phyloP scores from a whole-genome alignment of 1,140 invertebrate species.

The Drosophila pallidifrons region DNA sequence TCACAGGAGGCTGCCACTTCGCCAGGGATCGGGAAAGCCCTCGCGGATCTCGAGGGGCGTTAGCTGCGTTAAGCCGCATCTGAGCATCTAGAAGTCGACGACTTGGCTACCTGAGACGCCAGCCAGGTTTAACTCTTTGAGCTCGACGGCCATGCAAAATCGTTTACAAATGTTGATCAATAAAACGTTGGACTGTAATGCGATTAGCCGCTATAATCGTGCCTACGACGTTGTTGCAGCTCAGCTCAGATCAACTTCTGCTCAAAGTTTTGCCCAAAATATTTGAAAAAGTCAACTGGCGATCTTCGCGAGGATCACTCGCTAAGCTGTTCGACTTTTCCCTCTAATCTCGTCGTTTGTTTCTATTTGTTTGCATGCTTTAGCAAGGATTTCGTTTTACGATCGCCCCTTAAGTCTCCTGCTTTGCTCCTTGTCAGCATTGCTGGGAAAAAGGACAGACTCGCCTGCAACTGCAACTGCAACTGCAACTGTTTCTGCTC shows the following conservation, averaged over 20 bases:
- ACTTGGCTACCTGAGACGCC: slow-evolving; percentile 61
- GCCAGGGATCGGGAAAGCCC: slow-evolving; percentile 49
- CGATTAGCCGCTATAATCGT: slow-evolving; percentile 79
- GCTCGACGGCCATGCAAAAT: slow-evolving; percentile 59
- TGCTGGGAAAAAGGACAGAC: slow-evolving; percentile 19
- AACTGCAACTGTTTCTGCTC: not conserved
- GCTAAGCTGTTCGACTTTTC: slow-evolving; percentile 66
- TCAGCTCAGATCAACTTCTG: slow-evolving; percentile 39
- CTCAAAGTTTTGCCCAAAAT: slow-evolving; percentile 68
- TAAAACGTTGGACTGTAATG: slow-evolving; percentile 66
- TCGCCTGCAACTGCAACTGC: slow-evolving; percentile 14
- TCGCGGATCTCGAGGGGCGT: slow-evolving; percentile 61
- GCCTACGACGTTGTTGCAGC: slow-evolving; percentile 15
- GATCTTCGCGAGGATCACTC: slow-evolving; percentile 17
- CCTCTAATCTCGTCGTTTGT: slow-evolving; percentile 69
- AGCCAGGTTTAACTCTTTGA: slow-evolving; percentile 31
- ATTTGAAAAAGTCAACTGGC: slow-evolving; percentile 75
- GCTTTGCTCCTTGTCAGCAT: not conserved
- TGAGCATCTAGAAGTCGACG: not conserved
- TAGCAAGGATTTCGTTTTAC: slow-evolving; percentile 74
- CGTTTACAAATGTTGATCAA: slow-evolving; percentile 81
- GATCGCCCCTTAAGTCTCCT: slow-evolving; percentile 41
- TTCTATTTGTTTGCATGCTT: slow-evolving; percentile 80
- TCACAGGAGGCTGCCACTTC: not conserved
- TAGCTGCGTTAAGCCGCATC: slow-evolving; percentile 73